phyloP scores from a whole-genome alignment of 2,797 vertebrate species.

The Gymnoscopelus braueri region DNA sequence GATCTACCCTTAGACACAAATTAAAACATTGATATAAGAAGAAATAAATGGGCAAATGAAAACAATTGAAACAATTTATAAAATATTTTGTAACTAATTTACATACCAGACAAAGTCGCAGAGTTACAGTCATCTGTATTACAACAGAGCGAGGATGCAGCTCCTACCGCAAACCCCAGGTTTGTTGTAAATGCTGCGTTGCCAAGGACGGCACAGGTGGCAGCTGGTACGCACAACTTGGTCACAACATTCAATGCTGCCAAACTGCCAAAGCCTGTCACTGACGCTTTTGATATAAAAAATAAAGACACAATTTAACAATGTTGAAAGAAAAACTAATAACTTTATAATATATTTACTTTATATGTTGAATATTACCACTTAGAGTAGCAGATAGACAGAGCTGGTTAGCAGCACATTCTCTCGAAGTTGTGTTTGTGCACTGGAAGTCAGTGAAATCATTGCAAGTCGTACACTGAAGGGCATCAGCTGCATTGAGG shows the following conservation, averaged over 20 bases:
- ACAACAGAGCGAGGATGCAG: slow-evolving; percentile 24
- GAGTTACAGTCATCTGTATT: slow-evolving; percentile 39
- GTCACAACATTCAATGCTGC: not conserved
- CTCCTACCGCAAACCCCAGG: not conserved
- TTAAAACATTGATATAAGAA: too few relatives aligned
- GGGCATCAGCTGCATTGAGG: slow-evolving; percentile 23
- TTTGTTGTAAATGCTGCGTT: slow-evolving; percentile 5
- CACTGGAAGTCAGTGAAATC: rapidly evolving
- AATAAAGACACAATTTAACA: slow-evolving; percentile 1
- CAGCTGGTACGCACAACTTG: slow-evolving; percentile 21
- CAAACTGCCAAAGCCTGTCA: not conserved
- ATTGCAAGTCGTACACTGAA: slow-evolving; percentile 17
- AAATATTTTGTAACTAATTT: not conserved
- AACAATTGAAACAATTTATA: too few relatives aligned
- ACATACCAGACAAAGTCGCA: not conserved
- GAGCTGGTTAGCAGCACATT: slow-evolving; percentile 4
- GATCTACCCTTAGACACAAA: too few relatives aligned
- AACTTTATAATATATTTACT: too few relatives aligned
- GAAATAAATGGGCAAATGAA: too few relatives aligned
- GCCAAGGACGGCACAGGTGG: slow-evolving; percentile 7
- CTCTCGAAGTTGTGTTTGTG: rapidly evolving
- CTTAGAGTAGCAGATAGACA: slow-evolving; percentile 19
- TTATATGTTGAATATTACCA: slow-evolving; percentile 9
- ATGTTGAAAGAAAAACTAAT: not conserved
- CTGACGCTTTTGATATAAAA: rapidly evolving